Conservation (phyloP, 2,113 vertebrate species). For the Seriola quinqueradiata region DNA sequence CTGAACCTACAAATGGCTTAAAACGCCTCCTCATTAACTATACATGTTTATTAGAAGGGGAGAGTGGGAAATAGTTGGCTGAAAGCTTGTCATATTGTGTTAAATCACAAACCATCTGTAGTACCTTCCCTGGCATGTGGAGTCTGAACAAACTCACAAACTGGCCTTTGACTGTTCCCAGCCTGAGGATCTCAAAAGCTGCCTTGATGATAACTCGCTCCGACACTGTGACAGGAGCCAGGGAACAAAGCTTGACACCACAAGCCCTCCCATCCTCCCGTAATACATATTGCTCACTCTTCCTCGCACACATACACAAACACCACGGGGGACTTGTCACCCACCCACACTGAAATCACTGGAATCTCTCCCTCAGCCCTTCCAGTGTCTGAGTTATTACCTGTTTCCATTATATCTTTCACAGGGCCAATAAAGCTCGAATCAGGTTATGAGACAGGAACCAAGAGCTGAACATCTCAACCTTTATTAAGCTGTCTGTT, state of each 20-base stretch:
- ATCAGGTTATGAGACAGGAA: conserved; percentile 56
- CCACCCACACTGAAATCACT: conserved; percentile 46
- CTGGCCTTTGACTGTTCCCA: conserved; percentile 53
- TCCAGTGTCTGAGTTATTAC: conserved; percentile 61
- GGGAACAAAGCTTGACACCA: conserved; percentile 62
- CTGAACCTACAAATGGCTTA: conserved; percentile 24
- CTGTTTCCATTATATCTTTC: conserved; percentile 61
- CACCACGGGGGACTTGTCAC: conserved; percentile 48
- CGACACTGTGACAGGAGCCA: conserved; percentile 69
- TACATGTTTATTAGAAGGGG: neutral
- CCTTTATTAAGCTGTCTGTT: conserved; percentile 63
- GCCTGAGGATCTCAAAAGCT: conserved; percentile 52
- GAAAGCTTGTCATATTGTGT: conserved; percentile 50
- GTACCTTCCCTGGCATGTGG: conserved; percentile 25
- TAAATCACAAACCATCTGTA: conserved; percentile 38
- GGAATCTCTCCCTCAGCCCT: conserved; percentile 20
- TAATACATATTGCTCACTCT: conserved; percentile 59
- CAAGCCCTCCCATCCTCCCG: conserved; percentile 40
- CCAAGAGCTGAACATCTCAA: conserved; percentile 38
- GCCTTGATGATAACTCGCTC: conserved; percentile 60
- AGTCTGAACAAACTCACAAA: conserved; percentile 61
- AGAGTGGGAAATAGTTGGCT: conserved; percentile 15
- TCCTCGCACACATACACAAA: conserved; percentile 32
- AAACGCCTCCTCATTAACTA: conserved; percentile 22
- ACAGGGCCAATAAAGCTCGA: conserved; percentile 65